A percentile compares a stretch with the other conserved stretches of the same genome.
These are phyloP conservation scores for Meiosimyza decipiens DNA, from an alignment of 2,888 invertebrate genomes.

Conservation along the genomic window DNA sequence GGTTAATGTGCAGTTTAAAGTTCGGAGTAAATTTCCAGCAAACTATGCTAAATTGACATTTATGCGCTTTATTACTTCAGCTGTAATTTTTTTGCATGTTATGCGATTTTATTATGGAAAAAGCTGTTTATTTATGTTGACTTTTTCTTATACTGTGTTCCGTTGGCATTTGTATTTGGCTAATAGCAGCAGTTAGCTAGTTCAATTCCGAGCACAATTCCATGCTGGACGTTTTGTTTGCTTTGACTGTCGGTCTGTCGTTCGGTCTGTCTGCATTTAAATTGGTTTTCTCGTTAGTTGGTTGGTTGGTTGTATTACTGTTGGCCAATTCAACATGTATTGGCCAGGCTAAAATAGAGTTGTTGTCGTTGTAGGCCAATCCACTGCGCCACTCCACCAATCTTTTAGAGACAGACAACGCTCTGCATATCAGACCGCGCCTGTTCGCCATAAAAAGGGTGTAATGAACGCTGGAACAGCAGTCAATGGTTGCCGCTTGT, in stretches of 20 bases:
- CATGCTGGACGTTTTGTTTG: not conserved
- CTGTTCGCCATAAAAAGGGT: conserved; percentile 20
- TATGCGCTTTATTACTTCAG: conserved; percentile 26
- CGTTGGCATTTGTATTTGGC: conserved; percentile 24
- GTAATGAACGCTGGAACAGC: conserved; percentile 4
- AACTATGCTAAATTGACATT: conserved; percentile 28
- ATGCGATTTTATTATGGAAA: not conserved
- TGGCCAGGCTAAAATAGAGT: conserved; percentile 15
- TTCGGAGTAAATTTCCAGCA: conserved; percentile 21
- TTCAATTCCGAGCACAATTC: conserved; percentile 19
- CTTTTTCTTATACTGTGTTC: not conserved
- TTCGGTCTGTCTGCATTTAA: conserved; percentile 21
- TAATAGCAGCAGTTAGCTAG: conserved; percentile 32
- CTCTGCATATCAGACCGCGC: conserved; percentile 23
- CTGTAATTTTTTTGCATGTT: conserved; percentile 25
- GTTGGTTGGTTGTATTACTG: conserved; percentile 9
- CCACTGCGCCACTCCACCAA: conserved; percentile 15
- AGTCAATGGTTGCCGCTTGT: conserved; percentile 27
- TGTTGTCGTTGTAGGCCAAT: not conserved
- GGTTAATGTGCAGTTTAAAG: not conserved
- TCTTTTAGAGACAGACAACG: conserved; percentile 5
- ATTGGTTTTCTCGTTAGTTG: conserved; percentile 32
- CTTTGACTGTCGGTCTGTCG: not conserved
- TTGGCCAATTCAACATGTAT: not conserved
- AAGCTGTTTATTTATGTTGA: not conserved